Evolutionary conservation across 2,888 invertebrate genomes (phyloP).

Genomic region (Drosophila rubida): DNA sequence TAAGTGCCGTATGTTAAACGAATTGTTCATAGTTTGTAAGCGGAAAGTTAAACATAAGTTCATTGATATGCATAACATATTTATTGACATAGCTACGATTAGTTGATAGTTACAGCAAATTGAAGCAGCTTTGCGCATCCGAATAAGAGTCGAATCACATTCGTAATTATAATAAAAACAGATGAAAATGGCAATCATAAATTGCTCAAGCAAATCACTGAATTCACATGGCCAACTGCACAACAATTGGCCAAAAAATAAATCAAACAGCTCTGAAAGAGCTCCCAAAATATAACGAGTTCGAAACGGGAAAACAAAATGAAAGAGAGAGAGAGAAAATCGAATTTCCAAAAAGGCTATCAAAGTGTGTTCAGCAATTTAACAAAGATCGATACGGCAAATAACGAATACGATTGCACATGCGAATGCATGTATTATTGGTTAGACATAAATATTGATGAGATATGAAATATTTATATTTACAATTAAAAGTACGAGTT

Average conservation of each 20-base stretch:
- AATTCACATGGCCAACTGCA: slow-evolving; percentile 40
- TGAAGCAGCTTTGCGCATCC: slow-evolving; percentile 13
- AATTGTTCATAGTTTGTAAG: slow-evolving; percentile 23
- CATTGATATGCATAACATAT: slow-evolving; percentile 23
- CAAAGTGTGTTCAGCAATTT: slow-evolving; percentile 54
- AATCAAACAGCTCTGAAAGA: slow-evolving; percentile 37
- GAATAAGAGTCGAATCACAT: slow-evolving; percentile 12
- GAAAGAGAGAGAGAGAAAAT: slow-evolving; percentile 5
- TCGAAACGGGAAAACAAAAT: not conserved
- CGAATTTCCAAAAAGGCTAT: slow-evolving; percentile 47
- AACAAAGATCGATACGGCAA: slow-evolving; percentile 40
- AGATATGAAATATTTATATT: slow-evolving; percentile 52
- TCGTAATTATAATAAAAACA: slow-evolving; percentile 18
- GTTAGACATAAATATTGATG: slow-evolving; percentile 65
- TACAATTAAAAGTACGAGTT: slow-evolving; percentile 45
- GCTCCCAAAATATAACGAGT: slow-evolving; percentile 3
- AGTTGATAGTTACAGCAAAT: slow-evolving; percentile 19
- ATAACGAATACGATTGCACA: slow-evolving; percentile 19
- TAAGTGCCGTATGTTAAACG: slow-evolving; percentile 7
- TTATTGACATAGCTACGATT: slow-evolving; percentile 27
- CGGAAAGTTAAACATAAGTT: slow-evolving; percentile 9
- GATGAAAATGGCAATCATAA: slow-evolving; percentile 26
- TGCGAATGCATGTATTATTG: slow-evolving; percentile 27
- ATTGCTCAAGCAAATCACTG: slow-evolving; percentile 32
- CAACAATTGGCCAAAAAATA: slow-evolving; percentile 37